phyloP scores from a whole-genome alignment of 2,888 invertebrate species.

The Erebia palarica region DNA sequence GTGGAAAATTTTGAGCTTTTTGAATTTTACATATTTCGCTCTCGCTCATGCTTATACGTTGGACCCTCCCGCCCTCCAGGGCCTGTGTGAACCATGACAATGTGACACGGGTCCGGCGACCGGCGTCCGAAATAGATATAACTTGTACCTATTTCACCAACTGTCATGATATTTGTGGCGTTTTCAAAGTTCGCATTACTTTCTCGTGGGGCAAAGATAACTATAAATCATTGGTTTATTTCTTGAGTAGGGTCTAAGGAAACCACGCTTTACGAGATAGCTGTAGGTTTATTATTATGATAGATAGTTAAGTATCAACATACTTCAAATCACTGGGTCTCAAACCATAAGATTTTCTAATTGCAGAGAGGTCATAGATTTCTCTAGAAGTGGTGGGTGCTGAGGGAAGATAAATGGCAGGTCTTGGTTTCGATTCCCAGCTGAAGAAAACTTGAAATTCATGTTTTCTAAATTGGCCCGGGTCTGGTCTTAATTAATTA shows the following conservation, averaged over 20 bases:
- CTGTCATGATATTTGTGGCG: conserved; percentile 63
- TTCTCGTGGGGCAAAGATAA: conserved; percentile 31
- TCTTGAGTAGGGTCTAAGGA: conserved; percentile 33
- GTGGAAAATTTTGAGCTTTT: not conserved
- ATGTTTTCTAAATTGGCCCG: no score
- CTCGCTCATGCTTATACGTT: conserved; percentile 30
- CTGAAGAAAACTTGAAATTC: no score
- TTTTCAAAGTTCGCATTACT: conserved; percentile 43
- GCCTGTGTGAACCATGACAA: conserved; percentile 60
- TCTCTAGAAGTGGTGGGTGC: no score
- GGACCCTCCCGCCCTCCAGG: conserved; percentile 46
- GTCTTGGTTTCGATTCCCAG: no score
- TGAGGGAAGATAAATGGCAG: no score
- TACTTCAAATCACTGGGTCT: no score
- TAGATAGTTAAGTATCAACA: no score
- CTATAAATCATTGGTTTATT: conserved; percentile 38
- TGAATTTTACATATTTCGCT: not conserved
- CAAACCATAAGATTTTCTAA: no score
- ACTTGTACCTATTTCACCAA: conserved; percentile 55
- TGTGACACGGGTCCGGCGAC: conserved; percentile 73
- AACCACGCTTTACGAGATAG: not conserved
- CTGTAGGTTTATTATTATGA: no score
- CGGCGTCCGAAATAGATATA: conserved; percentile 73
- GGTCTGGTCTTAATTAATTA: no score
- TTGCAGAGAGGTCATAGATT: no score